Base-by-base conservation (phyloP, 2,888 invertebrate species). In the Serrognathus titanus region DNA sequence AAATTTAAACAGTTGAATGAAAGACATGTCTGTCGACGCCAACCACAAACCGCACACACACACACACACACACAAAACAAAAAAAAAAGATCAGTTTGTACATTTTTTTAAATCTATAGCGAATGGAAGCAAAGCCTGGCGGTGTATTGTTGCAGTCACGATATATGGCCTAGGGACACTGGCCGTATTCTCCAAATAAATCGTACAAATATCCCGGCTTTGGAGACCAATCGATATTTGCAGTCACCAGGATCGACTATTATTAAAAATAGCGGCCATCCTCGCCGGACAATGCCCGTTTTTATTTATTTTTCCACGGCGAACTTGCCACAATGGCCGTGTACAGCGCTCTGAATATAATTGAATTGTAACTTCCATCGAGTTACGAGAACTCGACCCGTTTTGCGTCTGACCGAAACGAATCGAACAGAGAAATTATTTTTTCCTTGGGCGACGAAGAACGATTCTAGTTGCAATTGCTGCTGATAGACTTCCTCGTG, bases 121-220 rank as follows among this genome's bases (percentile, higher is more conserved):
- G 53, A 53, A 46, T 43, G 48, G 37, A 16, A 37, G 20, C 53
- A 53, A 69, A 69, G 67, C 66, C 69, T 69, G 63, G 66, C 70
- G 65, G 66, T 68, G 67, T 66, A 69, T 67, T 66, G 66, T 64
- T 66, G 62, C 59, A 65, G 66, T n/a, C 46, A 38, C 69, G 70
- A 74, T 73, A 75, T 73, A 75, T 75, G 68, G 73, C 75, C 74
- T 66, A 64, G 72, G 75, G 74, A 72, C 73, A 71, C 64, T 63
- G 72, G 66, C 68, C 72, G 72, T 74, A 72, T 74, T 74, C 72
- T 74, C 71, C 70, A 69, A 73, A 75, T 74, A 74, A 75, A 74
- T 75, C 71, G 70, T 69, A 70, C 71, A 73, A 73, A 74, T 71
- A 71, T 60, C 64, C 66, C 58, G 64, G 66, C 61, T 70, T 68